Base-by-base conservation (phyloP, 2,888 invertebrate species). In the Notodromas monacha region DNA sequence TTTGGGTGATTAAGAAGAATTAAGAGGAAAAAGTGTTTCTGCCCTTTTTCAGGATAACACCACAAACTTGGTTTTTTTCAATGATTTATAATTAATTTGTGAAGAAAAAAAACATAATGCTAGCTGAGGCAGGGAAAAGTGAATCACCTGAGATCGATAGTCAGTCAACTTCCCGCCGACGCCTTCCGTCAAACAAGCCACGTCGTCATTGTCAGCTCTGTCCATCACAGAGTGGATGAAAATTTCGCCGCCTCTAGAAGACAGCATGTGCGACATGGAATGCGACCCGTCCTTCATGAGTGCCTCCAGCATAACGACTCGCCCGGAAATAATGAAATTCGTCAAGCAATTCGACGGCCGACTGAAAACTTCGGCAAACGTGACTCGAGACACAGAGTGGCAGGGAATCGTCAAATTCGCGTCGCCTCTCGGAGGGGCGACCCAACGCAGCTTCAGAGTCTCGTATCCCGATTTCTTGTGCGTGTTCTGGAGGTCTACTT, bases 261-360 rank as follows among this genome's bases (percentile, higher is more conserved):
- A 74, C 30, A 92, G 46, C 44, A 89, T 63, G 50, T 89, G 89
- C 2, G 81, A 81, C 14, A 79, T 72, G 1, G 76, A 67, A 46
- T 81, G 70, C 0, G 72, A 68, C 2, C 73, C 73, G 34, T 54
- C 51, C 51, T 74, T 76, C 12, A 52, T 43, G 1, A 52, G 74
- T 59, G 81, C 73, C 53, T 89, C 86, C 30, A 89, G 51, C 56
- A 77, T 66, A 10, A 79, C 77, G 0, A 73, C 73, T n/a, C 77
- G 58, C 6, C 89, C 89, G 43, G 74, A 77, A 1, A 89, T 58
- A n/a, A 96, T 54, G 51, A 96, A 96, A 51, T 86, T 86, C 29
- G 89, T 92, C 31, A 96, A 57, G 47, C 92, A 96, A 1, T 86
- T 76, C 1, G 89, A 86, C 0, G 92, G 92, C 1, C 92, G 60